A percentile compares a stretch with the other conserved stretches of the same genome.
phyloP scores from a whole-genome alignment of 2,113 vertebrate genomes.

The Murina feae region DNA sequence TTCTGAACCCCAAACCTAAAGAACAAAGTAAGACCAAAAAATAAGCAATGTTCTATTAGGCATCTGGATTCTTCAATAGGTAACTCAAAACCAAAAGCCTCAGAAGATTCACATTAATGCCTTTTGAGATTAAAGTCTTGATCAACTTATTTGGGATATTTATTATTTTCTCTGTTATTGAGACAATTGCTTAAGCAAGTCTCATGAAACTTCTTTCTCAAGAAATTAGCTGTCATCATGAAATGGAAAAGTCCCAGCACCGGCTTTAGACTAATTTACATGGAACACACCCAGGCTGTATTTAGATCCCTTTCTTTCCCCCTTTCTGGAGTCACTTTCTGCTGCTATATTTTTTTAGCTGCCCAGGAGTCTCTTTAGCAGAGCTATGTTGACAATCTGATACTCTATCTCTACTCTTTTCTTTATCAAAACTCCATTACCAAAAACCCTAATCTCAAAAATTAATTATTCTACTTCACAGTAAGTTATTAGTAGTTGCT shows the following conservation, averaged over 20 bases:
- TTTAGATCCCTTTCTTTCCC: background rate
- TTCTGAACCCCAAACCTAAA: background rate
- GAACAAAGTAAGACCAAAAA: background rate
- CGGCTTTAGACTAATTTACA: background rate
- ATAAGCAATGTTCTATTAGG: background rate
- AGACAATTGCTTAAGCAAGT: background rate
- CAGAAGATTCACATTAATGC: background rate
- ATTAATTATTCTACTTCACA: background rate
- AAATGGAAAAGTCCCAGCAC: background rate
- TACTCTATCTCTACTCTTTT: background rate
- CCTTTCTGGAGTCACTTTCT: fast-evolving
- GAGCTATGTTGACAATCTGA: background rate
- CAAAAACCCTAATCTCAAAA: background rate
- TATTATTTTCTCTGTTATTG: background rate
- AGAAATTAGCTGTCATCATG: background rate
- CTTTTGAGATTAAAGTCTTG: background rate
- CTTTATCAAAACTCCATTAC: background rate
- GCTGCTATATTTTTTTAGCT: background rate
- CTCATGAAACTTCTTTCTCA: background rate
- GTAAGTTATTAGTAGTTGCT: background rate
- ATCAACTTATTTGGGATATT: background rate
- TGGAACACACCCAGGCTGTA: fast-evolving
- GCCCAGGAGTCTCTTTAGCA: background rate
- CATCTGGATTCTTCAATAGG: background rate
- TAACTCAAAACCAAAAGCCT: background rate